Evolutionary conservation across 37 sponge, comb jelly and placozoan genomes (phyloP).

Genomic region (Cladorhizidae sp.): DNA sequence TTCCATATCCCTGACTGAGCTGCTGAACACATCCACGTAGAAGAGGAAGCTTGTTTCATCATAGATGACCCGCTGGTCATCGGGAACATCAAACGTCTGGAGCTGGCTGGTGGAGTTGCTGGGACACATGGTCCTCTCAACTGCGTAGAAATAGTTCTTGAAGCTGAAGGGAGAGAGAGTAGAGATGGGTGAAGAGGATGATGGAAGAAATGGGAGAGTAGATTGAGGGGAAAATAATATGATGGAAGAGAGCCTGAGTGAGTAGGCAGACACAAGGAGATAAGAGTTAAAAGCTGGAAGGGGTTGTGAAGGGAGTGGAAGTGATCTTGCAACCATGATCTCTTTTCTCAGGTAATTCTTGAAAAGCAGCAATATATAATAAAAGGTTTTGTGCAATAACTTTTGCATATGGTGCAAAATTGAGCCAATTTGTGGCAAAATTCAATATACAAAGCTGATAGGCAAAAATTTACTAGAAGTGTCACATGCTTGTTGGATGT

Average conservation of each 20-base stretch:
- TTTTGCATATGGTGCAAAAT: too few relatives aligned
- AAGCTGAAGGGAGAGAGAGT: not conserved
- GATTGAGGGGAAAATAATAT: not conserved
- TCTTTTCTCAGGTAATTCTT: too few relatives aligned
- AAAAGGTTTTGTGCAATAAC: too few relatives aligned
- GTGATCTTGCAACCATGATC: too few relatives aligned
- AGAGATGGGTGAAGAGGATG: not conserved
- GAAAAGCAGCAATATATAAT: too few relatives aligned
- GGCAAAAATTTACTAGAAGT: too few relatives aligned
- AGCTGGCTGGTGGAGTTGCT: not conserved
- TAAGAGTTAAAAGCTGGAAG: not conserved
- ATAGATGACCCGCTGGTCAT: too few relatives aligned
- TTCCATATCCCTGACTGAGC: not conserved
- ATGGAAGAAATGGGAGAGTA: not conserved
- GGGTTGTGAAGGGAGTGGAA: conserved; percentile 28
- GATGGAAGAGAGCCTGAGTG: conserved; percentile 4
- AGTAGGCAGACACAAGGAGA: conserved; percentile 31
- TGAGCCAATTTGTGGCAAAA: too few relatives aligned
- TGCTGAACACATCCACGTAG: conserved; percentile 51
- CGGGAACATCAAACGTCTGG: too few relatives aligned
- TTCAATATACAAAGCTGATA: too few relatives aligned
- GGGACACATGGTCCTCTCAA: conserved; percentile 25
- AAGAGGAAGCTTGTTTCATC: conserved; percentile 3
- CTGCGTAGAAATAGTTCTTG: conserved; percentile 1
- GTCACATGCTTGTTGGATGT: too few relatives aligned